Conservation (phyloP, 1,140 invertebrate species). For the Conopomorpha cramerella region DNA sequence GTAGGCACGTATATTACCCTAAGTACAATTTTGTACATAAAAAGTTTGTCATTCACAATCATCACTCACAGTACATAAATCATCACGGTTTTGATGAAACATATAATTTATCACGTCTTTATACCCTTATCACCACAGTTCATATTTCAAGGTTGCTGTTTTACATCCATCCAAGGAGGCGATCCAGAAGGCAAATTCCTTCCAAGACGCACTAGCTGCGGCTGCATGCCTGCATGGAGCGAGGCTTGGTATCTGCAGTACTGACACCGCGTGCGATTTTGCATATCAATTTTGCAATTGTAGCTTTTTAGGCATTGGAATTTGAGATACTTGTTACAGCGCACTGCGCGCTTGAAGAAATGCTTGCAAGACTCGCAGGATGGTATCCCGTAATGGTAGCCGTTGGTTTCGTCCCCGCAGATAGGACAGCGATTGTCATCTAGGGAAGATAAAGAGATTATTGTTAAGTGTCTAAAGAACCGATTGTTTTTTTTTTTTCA, state of each 20-base stretch:
- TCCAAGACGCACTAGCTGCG: conserved; percentile 13
- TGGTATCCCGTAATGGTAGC: conserved; percentile 23
- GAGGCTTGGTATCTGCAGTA: conserved; percentile 27
- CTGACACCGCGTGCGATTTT: conserved; percentile 18
- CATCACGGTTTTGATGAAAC: too few relatives aligned
- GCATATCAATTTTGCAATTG: conserved; percentile 13
- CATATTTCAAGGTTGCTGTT: too few relatives aligned
- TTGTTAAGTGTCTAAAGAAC: not conserved
- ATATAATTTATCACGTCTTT: too few relatives aligned
- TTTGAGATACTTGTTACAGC: conserved; percentile 11
- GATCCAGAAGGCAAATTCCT: too few relatives aligned
- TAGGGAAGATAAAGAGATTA: conserved; percentile 5
- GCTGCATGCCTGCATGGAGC: conserved; percentile 20
- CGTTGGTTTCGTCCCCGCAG: conserved; percentile 21
- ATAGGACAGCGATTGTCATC: conserved; percentile 13
- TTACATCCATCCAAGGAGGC: too few relatives aligned
- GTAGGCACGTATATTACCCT: too few relatives aligned
- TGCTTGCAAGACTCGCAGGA: conserved; percentile 36
- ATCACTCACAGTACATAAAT: too few relatives aligned
- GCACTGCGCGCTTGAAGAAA: conserved; percentile 31
- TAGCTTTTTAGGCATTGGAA: conserved; percentile 11
- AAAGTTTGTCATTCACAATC: too few relatives aligned
- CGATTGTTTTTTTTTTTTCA: too few relatives aligned
- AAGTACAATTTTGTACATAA: too few relatives aligned
- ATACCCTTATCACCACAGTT: too few relatives aligned